phyloP scores from a whole-genome alignment of 2,888 invertebrate species.

The Drosophila yooni region DNA sequence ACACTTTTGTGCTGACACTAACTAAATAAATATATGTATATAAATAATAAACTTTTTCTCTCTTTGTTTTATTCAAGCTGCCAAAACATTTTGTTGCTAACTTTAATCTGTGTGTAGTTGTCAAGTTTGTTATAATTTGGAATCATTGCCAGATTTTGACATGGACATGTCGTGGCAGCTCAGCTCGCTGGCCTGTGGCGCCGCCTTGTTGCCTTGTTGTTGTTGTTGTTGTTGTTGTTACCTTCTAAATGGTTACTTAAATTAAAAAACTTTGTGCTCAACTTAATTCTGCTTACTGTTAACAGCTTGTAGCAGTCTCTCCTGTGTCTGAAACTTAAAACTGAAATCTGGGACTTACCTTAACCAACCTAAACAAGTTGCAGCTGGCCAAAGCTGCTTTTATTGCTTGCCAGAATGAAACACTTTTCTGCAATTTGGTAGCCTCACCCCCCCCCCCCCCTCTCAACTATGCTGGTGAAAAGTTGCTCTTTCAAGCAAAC shows the following conservation, averaged over 20 bases:
- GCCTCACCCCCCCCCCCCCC: background rate
- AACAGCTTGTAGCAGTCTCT: conserved; percentile 27
- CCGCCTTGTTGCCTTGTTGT: background rate
- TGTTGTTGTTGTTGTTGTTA: conserved; percentile 1
- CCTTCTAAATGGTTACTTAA: conserved; percentile 63
- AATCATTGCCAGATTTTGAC: conserved; percentile 6
- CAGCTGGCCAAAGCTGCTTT: conserved; percentile 40
- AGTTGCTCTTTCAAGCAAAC: conserved; percentile 11
- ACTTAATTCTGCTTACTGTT: conserved; percentile 33
- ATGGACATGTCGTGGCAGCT: background rate
- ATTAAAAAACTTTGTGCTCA: conserved; percentile 66
- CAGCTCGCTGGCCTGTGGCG: conserved; percentile 3
- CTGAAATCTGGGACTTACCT: conserved; percentile 6
- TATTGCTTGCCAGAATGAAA: conserved; percentile 54
- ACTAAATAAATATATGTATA: no score
- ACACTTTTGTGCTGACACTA: background rate
- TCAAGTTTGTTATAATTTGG: conserved; percentile 2
- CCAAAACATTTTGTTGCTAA: conserved; percentile 3
- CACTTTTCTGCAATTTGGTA: conserved; percentile 52
- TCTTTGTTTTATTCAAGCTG: conserved; percentile 3
- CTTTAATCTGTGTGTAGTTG: conserved; percentile 11
- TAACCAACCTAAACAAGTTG: conserved; percentile 32
- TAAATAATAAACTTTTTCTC: background rate
- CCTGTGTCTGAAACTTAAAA: background rate
- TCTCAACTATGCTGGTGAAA: background rate